Evolutionary conservation across 2,113 vertebrate species (phyloP).

Genomic region (Stictonetta naevosa): DNA sequence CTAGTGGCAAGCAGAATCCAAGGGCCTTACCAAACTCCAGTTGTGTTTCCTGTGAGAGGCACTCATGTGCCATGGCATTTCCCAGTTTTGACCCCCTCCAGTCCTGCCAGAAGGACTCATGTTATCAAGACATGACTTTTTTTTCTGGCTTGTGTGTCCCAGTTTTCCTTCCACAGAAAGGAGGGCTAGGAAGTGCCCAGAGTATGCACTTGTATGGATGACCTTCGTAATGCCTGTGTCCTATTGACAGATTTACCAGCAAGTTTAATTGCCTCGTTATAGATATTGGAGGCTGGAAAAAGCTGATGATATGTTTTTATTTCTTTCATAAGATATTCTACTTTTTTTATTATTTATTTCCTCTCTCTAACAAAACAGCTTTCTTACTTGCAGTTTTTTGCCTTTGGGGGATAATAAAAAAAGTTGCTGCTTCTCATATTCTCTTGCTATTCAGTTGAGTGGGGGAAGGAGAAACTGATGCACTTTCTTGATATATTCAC

Average conservation of each 20-base stretch:
- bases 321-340: neutral
- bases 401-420: neutral
- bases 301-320: neutral
- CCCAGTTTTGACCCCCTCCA: neutral
- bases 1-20: neutral
- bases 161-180: neutral
- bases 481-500: neutral
- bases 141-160: neutral
- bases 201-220: neutral
- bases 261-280: neutral
- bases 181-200: neutral
- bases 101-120: neutral
- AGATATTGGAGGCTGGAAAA: neutral
- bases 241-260: neutral
- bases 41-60: neutral
- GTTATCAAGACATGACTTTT: neutral
- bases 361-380: neutral
- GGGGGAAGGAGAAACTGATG: neutral
- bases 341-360: neutral
- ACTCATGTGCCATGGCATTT: accelerated
- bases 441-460: neutral
- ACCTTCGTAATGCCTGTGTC: neutral
- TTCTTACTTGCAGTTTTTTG: neutral
- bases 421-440: neutral
- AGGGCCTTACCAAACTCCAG: neutral